Evolutionary conservation across 2,797 vertebrate genomes (phyloP), one percentile per base, ranked within the genome.

Genomic region (Halcyon smyrnensis): DNA sequence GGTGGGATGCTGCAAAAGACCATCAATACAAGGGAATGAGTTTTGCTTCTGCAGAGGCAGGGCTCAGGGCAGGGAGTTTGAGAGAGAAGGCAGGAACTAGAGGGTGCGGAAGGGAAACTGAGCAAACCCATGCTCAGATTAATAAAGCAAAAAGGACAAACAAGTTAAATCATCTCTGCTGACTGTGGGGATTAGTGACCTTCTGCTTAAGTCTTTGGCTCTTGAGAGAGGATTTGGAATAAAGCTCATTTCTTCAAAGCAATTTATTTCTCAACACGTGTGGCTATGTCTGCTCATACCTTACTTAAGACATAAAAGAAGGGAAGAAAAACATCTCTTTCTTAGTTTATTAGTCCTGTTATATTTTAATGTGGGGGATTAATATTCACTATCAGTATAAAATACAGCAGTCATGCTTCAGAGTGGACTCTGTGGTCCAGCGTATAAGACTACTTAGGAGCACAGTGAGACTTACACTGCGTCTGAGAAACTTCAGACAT

Each of bases 101-200:
- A 84, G 16, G 9, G 34, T 76, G 46, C 1, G 1, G 24, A 76
- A 16, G 15, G 27, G 32, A 90, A 89, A 79, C 18, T 0, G 2
- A 60, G 30, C 2, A 25, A 94, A 73, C 59, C 28, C 36, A 70
- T 1, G 0, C n/a, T 53, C 63, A 84, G 65, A 91, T 94, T 95
- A 94, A 86, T n/a, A 82, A 90, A 91, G 91, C 77, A 93, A 93
- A 96, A 56, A 91, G 11, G 23, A 88, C 84, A 95, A 95, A 96
- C 76, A 87, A 88, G 76, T 63, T 93, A 87, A 96, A 89, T 87
- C 19, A 94, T 92, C 88, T 92, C 86, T 80, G 60, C 68, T 56
- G 64, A 82, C 77, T 73, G 43, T 76, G 76, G 37, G 88, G 89
- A 91, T 96, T 94, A 93, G 81, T 83, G 89, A 79, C 83, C 89